phyloP scores from a whole-genome alignment of 2,888 invertebrate species.

The Drosophila pseudotakahashii region DNA sequence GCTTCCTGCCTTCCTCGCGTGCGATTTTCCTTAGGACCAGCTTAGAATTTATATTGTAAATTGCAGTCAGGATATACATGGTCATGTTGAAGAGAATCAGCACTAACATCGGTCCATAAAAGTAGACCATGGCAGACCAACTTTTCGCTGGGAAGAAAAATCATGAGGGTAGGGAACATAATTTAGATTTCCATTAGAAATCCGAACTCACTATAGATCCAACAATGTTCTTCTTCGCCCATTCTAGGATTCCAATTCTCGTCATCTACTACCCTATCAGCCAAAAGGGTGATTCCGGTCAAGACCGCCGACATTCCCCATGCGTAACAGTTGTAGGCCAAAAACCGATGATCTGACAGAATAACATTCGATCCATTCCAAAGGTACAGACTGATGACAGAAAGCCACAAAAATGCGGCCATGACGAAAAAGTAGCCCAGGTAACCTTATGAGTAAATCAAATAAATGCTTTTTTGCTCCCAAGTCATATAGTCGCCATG shows the following conservation, averaged over 20 bases:
- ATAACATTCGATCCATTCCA: slow-evolving; percentile 87
- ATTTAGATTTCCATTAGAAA: neutral
- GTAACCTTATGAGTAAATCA: slow-evolving; percentile 56
- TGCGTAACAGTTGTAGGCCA: slow-evolving; percentile 73
- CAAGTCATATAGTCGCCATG: neutral
- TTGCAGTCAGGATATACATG: slow-evolving; percentile 77
- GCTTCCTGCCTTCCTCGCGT: neutral
- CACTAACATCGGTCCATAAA: slow-evolving; percentile 76
- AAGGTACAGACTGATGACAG: slow-evolving; percentile 93
- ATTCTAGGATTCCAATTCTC: slow-evolving; percentile 85
- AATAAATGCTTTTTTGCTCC: too few species aligned
- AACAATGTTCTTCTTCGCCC: slow-evolving; percentile 85
- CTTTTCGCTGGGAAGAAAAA: slow-evolving; percentile 44
- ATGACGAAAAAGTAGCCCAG: slow-evolving; percentile 88
- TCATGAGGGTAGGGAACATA: neutral
- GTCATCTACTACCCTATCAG: slow-evolving; percentile 65
- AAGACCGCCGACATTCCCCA: slow-evolving; percentile 75
- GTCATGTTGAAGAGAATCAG: slow-evolving; percentile 74
- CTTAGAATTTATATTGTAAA: slow-evolving; percentile 43
- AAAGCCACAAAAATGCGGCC: slow-evolving; percentile 93
- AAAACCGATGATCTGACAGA: slow-evolving; percentile 58
- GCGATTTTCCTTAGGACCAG: neutral
- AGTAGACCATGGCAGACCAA: slow-evolving; percentile 79
- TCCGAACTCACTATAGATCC: slow-evolving; percentile 85
- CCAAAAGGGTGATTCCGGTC: slow-evolving; percentile 61